Evolutionary conservation across 2,888 invertebrate species (phyloP).

Genomic region (Chrysomela aeneicollis): DNA sequence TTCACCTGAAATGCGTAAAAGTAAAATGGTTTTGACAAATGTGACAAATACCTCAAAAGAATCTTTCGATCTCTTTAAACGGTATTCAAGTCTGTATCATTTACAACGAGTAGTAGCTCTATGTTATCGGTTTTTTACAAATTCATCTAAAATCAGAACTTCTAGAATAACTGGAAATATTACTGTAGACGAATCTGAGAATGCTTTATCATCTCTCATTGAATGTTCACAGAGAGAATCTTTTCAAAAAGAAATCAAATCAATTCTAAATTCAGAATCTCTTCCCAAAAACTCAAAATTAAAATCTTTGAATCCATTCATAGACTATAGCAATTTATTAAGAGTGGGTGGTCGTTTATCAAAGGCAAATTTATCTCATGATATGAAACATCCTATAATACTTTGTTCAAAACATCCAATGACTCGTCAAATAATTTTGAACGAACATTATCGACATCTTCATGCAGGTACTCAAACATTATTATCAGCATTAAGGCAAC

Average conservation of each 20-base stretch:
- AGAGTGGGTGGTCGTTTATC: neutral
- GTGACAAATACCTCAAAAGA: too few species aligned
- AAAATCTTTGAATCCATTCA: conserved; percentile 4
- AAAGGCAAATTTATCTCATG: neutral
- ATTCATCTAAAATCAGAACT: too few species aligned
- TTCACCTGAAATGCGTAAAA: neutral
- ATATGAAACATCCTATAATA: neutral
- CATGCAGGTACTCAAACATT: conserved; percentile 37
- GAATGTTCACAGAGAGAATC: neutral
- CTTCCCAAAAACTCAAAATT: too few species aligned
- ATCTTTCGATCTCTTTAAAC: too few species aligned
- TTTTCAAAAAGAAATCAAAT: neutral
- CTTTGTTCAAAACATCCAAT: conserved; percentile 13
- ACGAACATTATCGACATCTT: conserved; percentile 27
- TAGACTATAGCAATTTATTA: neutral
- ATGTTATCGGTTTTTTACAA: too few species aligned
- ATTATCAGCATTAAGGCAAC: conserved; percentile 23
- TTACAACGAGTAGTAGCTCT: too few species aligned
- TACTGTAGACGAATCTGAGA: too few species aligned
- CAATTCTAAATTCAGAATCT: too few species aligned
- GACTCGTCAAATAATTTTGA: too few species aligned
- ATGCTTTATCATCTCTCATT: too few species aligned
- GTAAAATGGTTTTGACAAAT: neutral
- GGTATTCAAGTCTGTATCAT: too few species aligned
- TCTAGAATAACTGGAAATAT: too few species aligned